These are phyloP conservation scores for Epirrhoe alternata DNA, from an alignment of 2,888 invertebrate species.

Conservation along the genomic window DNA sequence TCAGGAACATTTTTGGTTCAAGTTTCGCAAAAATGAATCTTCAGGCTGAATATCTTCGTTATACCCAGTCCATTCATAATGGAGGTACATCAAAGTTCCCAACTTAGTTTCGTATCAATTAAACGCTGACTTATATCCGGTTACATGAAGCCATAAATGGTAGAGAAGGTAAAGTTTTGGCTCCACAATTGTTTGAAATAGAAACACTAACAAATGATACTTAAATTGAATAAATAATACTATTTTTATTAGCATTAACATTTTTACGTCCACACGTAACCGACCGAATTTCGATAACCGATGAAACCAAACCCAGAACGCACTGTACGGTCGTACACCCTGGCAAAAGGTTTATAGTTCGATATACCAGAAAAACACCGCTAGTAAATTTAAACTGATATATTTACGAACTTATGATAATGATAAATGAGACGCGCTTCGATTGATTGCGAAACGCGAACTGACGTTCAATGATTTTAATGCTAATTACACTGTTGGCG, in stretches of 20 bases:
- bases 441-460: no score
- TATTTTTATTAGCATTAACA: not conserved
- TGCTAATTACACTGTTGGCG: no score
- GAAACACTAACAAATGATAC: not conserved
- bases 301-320: constrained; percentile 4
- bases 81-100: constrained; percentile 59
- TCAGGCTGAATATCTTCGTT: constrained; percentile 70
- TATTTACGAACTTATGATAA: no score
- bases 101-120: constrained; percentile 69
- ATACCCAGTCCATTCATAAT: constrained; percentile 69
- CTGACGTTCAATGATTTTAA: no score
- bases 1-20: constrained; percentile 28
- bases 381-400: no score
- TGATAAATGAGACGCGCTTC: no score
- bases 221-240: not conserved
- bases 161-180: constrained; percentile 33
- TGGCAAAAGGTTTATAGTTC: no score
- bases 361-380: no score
- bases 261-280: not conserved
- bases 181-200: not conserved
- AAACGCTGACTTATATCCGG: constrained; percentile 64
- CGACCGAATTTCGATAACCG: not conserved
- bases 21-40: constrained; percentile 34
- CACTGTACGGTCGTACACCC: no score
- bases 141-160: constrained; percentile 13